Evolutionary conservation across 2,888 invertebrate species (phyloP).

Genomic region (Aspidiotus rigidus): DNA sequence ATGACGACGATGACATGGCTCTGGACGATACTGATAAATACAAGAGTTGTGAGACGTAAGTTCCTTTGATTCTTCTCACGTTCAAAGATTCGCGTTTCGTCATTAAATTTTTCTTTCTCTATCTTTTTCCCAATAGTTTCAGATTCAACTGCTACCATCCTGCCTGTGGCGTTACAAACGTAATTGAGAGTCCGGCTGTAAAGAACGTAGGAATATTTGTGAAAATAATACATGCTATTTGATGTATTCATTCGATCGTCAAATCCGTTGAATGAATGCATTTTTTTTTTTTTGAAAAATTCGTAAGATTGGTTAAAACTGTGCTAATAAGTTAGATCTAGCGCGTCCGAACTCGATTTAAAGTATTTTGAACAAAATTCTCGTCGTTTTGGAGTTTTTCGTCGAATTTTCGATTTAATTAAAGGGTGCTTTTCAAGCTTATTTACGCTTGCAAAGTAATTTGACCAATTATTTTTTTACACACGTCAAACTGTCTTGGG

Average conservation of each 20-base stretch:
- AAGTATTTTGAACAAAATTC: too few relatives aligned
- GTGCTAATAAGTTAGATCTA: too few relatives aligned
- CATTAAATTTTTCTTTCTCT: background rate
- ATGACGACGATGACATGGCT: conserved; percentile 39
- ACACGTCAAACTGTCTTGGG: too few relatives aligned
- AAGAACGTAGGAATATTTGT: conserved; percentile 15
- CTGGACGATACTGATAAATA: conserved; percentile 48
- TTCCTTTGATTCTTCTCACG: background rate
- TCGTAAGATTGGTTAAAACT: too few relatives aligned
- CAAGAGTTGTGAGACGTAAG: conserved; percentile 47
- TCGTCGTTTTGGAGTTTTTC: too few relatives aligned
- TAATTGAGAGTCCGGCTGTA: conserved; percentile 43
- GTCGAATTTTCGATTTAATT: background rate
- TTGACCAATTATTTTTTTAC: too few relatives aligned
- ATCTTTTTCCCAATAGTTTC: conserved; percentile 49
- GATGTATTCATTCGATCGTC: background rate
- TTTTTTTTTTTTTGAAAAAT: conserved; percentile 6
- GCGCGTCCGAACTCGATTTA: too few relatives aligned
- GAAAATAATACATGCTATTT: background rate
- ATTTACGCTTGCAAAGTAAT: too few relatives aligned
- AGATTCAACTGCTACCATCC: conserved; percentile 50
- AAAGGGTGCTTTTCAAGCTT: conserved; percentile 2
- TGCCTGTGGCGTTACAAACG: conserved; percentile 45
- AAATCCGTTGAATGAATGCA: background rate
- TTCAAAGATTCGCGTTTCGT: background rate